A percentile compares a stretch with the other conserved stretches of the same genome.
phyloP scores from a whole-genome alignment of 2,888 invertebrate species.

The Apotomis capreana region DNA sequence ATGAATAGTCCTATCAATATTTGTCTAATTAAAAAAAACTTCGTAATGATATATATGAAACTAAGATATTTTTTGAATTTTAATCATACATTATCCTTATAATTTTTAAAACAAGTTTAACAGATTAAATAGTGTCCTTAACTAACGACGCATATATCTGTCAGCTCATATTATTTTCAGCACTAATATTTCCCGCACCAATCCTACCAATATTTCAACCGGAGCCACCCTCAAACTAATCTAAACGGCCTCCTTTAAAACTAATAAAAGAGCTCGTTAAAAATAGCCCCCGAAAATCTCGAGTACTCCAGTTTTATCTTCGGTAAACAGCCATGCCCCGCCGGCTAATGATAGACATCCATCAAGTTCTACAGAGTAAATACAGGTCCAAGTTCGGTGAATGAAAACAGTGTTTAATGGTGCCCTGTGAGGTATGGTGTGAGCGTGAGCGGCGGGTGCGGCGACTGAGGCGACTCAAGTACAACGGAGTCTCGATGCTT shows the following conservation, averaged over 20 bases:
- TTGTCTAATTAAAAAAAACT: no score
- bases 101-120: not conserved
- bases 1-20: no score
- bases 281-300: slow-evolving; percentile 81
- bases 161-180: slow-evolving; percentile 66
- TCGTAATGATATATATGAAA: no score
- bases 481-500: not conserved
- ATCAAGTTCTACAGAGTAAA: slow-evolving; percentile 56
- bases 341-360: slow-evolving; percentile 71
- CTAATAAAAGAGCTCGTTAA: slow-evolving; percentile 80
- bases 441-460: slow-evolving; percentile 17
- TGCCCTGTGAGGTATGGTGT: slow-evolving; percentile 19
- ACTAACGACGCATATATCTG: slow-evolving; percentile 7
- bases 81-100: not conserved
- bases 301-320: slow-evolving; percentile 69
- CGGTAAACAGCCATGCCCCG: slow-evolving; percentile 69
- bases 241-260: slow-evolving; percentile 82
- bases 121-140: not conserved
- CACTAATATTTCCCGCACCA: slow-evolving; percentile 76
- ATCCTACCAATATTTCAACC: slow-evolving; percentile 59
- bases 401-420: slow-evolving; percentile 40
- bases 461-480: not conserved
- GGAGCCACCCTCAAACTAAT: slow-evolving; percentile 66
- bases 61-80: no score
- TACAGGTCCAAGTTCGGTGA: slow-evolving; percentile 37